These are phyloP conservation scores for Globodera rostochiensis DNA, from an alignment of 1,140 invertebrate genomes.

Conservation along the genomic window DNA sequence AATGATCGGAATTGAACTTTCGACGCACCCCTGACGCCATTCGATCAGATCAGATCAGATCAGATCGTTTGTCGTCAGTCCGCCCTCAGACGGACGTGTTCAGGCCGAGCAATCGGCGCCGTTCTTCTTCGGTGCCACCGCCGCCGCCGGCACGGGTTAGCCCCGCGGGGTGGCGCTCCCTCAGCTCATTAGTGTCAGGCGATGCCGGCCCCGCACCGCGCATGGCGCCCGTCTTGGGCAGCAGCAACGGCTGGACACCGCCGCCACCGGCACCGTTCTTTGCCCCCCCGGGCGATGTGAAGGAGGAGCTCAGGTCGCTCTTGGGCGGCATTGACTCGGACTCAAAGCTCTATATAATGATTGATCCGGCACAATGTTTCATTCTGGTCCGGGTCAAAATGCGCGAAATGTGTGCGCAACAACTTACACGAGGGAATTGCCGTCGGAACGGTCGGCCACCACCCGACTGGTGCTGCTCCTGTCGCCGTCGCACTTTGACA, in stretches of 20 bases:
- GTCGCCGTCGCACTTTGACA: conserved; percentile 37
- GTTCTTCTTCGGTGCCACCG: neutral
- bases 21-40: too few relatives aligned
- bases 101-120: conserved; percentile 28
- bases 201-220: neutral
- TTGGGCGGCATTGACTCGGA: conserved; percentile 1
- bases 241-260: too few relatives aligned
- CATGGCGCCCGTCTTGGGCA: neutral
- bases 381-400: neutral
- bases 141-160: conserved; percentile 1
- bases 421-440: conserved; percentile 22
- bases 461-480: conserved; percentile 31
- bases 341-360: conserved; percentile 11
- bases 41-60: too few relatives aligned
- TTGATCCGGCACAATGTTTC: neutral
- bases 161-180: conserved; percentile 20
- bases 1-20: too few relatives aligned
- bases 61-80: too few relatives aligned
- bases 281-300: neutral
- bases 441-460: neutral
- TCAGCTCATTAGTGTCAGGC: neutral
- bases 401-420: neutral
- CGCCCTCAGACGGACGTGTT: conserved; percentile 26
- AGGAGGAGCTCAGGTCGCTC: neutral
- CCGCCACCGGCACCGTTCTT: neutral